These are phyloP conservation scores for Agonopterix subpropinquella DNA, from an alignment of 2,888 invertebrate genomes.

Conservation along the genomic window DNA sequence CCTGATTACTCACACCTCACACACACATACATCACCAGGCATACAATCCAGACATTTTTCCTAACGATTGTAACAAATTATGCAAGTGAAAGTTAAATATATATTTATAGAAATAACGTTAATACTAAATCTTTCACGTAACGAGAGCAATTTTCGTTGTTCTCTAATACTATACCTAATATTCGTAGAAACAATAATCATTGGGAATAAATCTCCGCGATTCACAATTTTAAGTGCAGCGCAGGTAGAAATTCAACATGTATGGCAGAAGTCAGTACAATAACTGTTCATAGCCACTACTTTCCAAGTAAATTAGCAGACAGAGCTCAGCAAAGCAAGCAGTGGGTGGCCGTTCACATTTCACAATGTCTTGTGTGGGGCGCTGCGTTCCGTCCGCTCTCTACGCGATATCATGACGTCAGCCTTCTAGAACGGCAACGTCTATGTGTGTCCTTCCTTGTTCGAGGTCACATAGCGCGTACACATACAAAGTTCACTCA, in stretches of 20 bases:
- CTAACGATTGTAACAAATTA: background rate
- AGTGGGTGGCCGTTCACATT: constrained; percentile 73
- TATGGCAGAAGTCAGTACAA: constrained; percentile 64
- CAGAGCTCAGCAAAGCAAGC: constrained; percentile 55
- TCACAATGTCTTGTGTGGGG: constrained; percentile 66
- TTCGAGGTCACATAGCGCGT: constrained; percentile 62
- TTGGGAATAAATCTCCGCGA: constrained; percentile 58
- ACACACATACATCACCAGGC: background rate
- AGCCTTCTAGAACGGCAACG: constrained; percentile 67
- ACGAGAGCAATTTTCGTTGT: constrained; percentile 23
- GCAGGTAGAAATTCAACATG: constrained; percentile 62
- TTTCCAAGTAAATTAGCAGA: constrained; percentile 62
- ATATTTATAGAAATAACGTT: constrained; percentile 1
- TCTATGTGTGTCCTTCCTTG: constrained; percentile 47
- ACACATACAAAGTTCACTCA: constrained; percentile 54
- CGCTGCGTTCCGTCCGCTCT: constrained; percentile 44
- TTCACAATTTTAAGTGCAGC: constrained; percentile 58
- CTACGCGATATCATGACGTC: constrained; percentile 56
- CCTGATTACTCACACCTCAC: background rate
- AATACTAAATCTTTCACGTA: constrained; percentile 15
- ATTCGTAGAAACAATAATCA: constrained; percentile 66
- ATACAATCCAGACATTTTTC: background rate
- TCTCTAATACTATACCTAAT: constrained; percentile 70
- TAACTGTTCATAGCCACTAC: constrained; percentile 70
- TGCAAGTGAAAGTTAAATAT: constrained; percentile 1